Evolutionary conservation across 2,113 vertebrate genomes (phyloP).

Genomic region (Neopipo cinnamomea): DNA sequence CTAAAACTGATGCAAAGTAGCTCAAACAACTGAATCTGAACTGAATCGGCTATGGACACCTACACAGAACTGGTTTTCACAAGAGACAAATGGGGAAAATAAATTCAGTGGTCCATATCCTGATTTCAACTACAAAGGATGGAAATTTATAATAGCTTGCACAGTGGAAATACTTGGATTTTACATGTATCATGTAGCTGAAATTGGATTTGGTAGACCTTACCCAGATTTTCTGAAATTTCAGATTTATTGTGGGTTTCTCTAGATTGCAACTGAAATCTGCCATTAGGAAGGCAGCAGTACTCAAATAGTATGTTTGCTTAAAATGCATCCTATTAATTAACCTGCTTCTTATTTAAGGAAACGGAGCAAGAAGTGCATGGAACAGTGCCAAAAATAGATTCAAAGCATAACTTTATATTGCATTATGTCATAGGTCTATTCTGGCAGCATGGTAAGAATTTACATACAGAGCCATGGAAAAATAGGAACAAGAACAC

Average conservation of each 20-base stretch:
- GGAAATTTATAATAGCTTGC: background rate
- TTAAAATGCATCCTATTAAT: constrained; percentile 21
- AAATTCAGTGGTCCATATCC: constrained; percentile 23
- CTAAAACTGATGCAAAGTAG: constrained; percentile 53
- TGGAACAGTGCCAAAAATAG: constrained; percentile 10
- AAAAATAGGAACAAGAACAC: constrained; percentile 1
- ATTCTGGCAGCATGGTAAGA: background rate
- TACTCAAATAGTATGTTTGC: background rate
- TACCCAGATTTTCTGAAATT: background rate
- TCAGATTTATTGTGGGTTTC: background rate
- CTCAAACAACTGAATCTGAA: constrained; percentile 36
- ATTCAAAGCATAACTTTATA: constrained; percentile 5
- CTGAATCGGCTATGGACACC: background rate
- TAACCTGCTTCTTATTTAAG: constrained; percentile 5
- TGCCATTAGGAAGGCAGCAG: background rate
- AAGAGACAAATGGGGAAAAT: constrained; percentile 36
- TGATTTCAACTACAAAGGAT: background rate
- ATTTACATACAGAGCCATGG: background rate
- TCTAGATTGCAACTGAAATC: background rate
- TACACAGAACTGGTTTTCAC: background rate
- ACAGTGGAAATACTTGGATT: background rate
- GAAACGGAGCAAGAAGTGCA: background rate
- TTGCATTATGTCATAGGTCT: background rate
- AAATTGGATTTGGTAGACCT: background rate
- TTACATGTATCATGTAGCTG: background rate